Evolutionary conservation across 2,888 invertebrate species (phyloP).

Genomic region (Dioctria rufipes): DNA sequence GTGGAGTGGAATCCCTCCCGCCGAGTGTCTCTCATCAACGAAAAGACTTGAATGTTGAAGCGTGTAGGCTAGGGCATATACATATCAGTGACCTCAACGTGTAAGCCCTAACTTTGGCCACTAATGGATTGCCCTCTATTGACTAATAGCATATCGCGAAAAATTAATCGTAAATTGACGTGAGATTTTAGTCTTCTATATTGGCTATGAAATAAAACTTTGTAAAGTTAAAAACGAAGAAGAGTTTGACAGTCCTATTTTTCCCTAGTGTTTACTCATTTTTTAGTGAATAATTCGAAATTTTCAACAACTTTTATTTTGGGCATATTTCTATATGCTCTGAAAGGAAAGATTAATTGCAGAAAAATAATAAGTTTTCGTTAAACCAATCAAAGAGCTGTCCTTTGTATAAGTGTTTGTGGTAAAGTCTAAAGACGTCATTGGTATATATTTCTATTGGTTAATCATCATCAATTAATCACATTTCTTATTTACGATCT

Average conservation of each 20-base stretch:
- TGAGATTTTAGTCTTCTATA: not conserved
- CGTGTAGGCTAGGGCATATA: no score
- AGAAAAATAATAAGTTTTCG: not conserved
- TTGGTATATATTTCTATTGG: conserved; percentile 20
- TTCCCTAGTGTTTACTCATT: conserved; percentile 33
- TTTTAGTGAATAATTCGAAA: conserved; percentile 6
- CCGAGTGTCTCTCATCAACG: no score
- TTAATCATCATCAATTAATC: not conserved
- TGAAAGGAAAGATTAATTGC: not conserved
- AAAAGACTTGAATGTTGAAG: no score
- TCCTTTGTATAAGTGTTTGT: not conserved
- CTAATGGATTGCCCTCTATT: no score
- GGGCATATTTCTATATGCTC: not conserved
- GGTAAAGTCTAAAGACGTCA: conserved; percentile 49
- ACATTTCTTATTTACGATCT: not conserved
- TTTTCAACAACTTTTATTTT: not conserved
- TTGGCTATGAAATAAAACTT: not conserved
- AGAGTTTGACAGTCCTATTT: conserved; percentile 19
- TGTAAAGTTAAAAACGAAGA: not conserved
- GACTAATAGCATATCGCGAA: no score
- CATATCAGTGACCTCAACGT: no score
- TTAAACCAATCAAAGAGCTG: not conserved
- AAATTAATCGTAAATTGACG: no score
- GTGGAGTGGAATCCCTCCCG: no score
- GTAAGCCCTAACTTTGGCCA: no score